Evolutionary conservation across 2,888 invertebrate genomes (phyloP).

Genomic region (Rhagium mordax): DNA sequence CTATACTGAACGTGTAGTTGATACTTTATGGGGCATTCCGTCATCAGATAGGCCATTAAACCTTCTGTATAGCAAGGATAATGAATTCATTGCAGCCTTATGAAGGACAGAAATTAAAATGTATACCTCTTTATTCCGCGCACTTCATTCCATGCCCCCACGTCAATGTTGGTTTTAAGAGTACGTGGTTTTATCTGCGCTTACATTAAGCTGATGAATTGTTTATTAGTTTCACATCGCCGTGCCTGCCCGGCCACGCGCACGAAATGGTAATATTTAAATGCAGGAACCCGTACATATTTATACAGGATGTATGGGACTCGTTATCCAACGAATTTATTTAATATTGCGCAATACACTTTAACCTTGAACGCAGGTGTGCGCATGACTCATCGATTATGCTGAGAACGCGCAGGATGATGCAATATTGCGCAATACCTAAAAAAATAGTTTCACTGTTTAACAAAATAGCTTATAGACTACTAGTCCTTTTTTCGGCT

Average conservation of each 20-base stretch:
- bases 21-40: conserved; percentile 49
- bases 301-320: background rate
- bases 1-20: conserved; percentile 40
- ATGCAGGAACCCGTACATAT: background rate
- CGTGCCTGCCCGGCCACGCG: background rate
- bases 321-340: too few relatives aligned
- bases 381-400: too few relatives aligned
- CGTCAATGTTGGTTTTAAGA: background rate
- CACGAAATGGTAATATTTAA: background rate
- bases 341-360: too few relatives aligned
- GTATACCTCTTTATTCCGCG: conserved; percentile 22
- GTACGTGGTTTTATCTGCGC: background rate
- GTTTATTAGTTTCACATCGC: background rate
- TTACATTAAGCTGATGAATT: background rate
- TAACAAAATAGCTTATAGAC: too few relatives aligned
- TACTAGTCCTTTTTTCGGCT: too few relatives aligned
- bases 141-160: conserved; percentile 10
- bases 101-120: conserved; percentile 52
- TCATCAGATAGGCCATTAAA: conserved; percentile 60
- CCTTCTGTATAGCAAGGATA: conserved; percentile 51
- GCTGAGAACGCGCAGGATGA: too few relatives aligned
- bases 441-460: too few relatives aligned
- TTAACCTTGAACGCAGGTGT: too few relatives aligned
- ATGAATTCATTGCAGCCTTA: conserved; percentile 56
- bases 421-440: too few relatives aligned